Evolutionary conservation across 2,113 vertebrate species (phyloP), one percentile per base, ranked within the genome.

Genomic region (Echinops telfairi): DNA sequence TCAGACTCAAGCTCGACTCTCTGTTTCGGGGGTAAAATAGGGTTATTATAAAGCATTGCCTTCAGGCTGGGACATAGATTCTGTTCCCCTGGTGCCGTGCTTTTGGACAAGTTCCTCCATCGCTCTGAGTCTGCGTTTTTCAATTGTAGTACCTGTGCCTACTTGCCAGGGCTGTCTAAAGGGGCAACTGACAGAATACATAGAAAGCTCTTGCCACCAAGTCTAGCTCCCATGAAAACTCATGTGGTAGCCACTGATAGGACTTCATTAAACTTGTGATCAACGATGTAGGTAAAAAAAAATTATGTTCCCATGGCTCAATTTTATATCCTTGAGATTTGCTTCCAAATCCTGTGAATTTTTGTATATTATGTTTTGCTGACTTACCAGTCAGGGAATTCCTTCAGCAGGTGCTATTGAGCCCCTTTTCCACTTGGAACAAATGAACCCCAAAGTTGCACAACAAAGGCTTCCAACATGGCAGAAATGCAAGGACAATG

Each of bases 341-440:
- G 15, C 57, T 79, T 92, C 33, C 38, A 79, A 66, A 87, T 80
- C 84, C 36, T 64, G 38, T 85, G 31, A 81, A 43, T 53, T 53
- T 53, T 10, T 38, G 57, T 79, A 15, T 20, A 22, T 70, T 84
- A 70, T 43, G 16, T 89, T 77, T 92, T 92, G 60, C 81, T 92
- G 60, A 36, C 66, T 92, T 71, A 25, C 75, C 38, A 83, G 70
- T 81, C 76, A 38, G 84, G 23, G 43, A 84, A 93, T 85, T 58
- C 82, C 57, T 53, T 53, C 47, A 91, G 29, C n/a, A 4, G 10
- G 53, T 87, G 91, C 94, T 80, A 88, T 71, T 62, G 71, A 94
- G 53, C 19, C 66, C 47, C 57, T 77, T 90, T 95, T 96, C 60
- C 47, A 53, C 70, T 87, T 85, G 25, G 82, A 94, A 66, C 87